Evolutionary conservation across 2,797 vertebrate species (phyloP), one percentile per base, ranked within the genome.

Genomic region (Danio tinwini): DNA sequence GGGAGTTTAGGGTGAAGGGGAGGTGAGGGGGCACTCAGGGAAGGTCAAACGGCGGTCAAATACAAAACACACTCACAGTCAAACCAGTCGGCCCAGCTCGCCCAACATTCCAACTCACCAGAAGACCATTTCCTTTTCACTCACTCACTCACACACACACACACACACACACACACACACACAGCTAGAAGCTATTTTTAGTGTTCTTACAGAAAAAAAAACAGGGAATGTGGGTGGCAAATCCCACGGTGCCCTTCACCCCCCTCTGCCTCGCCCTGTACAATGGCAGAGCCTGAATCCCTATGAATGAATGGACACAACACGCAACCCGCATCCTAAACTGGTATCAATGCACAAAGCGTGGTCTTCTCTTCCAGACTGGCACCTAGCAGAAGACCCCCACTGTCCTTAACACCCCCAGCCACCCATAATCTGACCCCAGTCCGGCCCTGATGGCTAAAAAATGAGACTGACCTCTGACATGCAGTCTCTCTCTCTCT

Each of bases 31-130:
- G 85, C 70, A 84, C 77, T 76, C 63, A 5, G 56, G 76, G 79
- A 83, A 85, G 95, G 95, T 95, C 94, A 95, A 85, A 86, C 68
- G 59, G 85, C 91, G 94, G 95, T 95, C 95, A 95, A 91, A 93
- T 93, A 89, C 92, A 94, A 93, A 89, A 91, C 89, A 91, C 90
- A 76, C 71, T 76, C 53, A 85, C 42, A 80, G 55, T 74, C 64
- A 53, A 77, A 78, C 65, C 56, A 61, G 75, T 74, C 58, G 21
- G 47, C 40, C 72, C 84, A 76, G 63, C 62, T 85, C 77, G 69
- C 52, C 75, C 73, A 37, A 70, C 78, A 78, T 82, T 86, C 79
- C 64, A 70, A 78, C 72, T 82, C 76, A 78, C 61, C 82, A 78
- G 52, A 84, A 72, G 40, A 82, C 81, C 67, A 83, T 87, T 83